A percentile compares a stretch with the other conserved stretches of the same genome.
These are phyloP conservation scores for Grapholita molesta DNA, from an alignment of 1,140 invertebrate species.

Conservation along the genomic window DNA sequence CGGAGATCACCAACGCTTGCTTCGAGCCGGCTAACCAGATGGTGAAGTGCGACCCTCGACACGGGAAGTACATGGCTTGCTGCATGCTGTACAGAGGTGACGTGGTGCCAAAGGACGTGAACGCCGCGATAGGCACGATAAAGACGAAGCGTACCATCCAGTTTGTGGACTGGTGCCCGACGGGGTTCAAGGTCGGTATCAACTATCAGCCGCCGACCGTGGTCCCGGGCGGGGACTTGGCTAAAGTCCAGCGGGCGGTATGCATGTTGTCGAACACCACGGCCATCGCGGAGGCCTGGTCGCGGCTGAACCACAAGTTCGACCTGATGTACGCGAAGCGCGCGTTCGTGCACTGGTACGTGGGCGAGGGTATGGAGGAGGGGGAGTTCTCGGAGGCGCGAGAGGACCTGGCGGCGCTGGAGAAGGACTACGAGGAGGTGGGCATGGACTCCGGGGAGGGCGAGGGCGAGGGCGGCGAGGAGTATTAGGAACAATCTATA, in stretches of 20 bases:
- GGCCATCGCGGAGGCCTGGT: conserved; percentile 89
- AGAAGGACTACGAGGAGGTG: conserved; percentile 92
- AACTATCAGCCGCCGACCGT: conserved; percentile 90
- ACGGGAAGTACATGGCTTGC: conserved; percentile 95
- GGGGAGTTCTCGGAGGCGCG: conserved; percentile 92
- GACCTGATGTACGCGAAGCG: conserved; percentile 81
- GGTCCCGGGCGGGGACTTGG: conserved; percentile 90
- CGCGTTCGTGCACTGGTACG: conserved; percentile 91
- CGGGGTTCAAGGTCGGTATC: conserved; percentile 89
- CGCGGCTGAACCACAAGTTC: conserved; percentile 89
- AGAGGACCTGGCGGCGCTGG: conserved; percentile 90
- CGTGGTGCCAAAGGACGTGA: conserved; percentile 91
- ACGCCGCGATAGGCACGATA: conserved; percentile 90
- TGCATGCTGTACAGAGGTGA: conserved; percentile 87
- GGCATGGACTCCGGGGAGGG: conserved; percentile 87
- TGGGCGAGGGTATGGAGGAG: conserved; percentile 92
- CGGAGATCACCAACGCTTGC: conserved; percentile 93
- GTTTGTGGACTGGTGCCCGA: conserved; percentile 95
- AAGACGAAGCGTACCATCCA: conserved; percentile 91
- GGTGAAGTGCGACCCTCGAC: conserved; percentile 93
- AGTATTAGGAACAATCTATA: conserved; percentile 80
- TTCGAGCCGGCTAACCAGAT: conserved; percentile 94
- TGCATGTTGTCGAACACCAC: conserved; percentile 94
- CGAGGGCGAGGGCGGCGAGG: conserved; percentile 85
- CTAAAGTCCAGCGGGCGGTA: conserved; percentile 87